phyloP scores from a whole-genome alignment of 2,888 invertebrate genomes.

The Drosophila ochracea region DNA sequence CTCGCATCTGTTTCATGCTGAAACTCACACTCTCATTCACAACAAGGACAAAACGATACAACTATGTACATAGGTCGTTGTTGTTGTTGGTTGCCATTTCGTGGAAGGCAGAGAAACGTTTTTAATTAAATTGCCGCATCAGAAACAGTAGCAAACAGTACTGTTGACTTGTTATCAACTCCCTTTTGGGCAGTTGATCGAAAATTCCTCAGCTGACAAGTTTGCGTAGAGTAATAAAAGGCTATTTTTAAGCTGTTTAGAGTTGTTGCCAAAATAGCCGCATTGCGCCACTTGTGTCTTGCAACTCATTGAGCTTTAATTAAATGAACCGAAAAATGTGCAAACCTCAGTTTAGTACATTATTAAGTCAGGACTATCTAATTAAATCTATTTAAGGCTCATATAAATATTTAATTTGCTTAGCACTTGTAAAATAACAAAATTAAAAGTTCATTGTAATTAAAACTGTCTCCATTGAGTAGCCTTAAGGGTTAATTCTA shows the following conservation, averaged over 20 bases:
- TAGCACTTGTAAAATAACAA: not conserved
- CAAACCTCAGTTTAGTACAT: not conserved
- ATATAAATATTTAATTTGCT: not conserved
- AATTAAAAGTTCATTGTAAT: not conserved
- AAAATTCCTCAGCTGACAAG: slow-evolving; percentile 53
- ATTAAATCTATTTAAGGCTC: not conserved
- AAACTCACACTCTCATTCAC: slow-evolving; percentile 42
- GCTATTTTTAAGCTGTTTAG: slow-evolving; percentile 44
- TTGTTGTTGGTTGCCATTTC: slow-evolving; percentile 29
- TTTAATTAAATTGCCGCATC: slow-evolving; percentile 72
- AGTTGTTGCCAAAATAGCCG: slow-evolving; percentile 23
- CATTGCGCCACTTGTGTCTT: not conserved
- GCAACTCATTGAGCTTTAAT: slow-evolving; percentile 17
- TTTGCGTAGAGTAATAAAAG: slow-evolving; percentile 57
- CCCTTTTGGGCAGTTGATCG: slow-evolving; percentile 12
- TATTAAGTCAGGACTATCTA: not conserved
- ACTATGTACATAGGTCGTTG: slow-evolving; percentile 1
- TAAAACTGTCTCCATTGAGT: not conserved
- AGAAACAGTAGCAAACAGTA: slow-evolving; percentile 11
- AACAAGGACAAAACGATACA: slow-evolving; percentile 13
- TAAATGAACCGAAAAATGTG: slow-evolving; percentile 10
- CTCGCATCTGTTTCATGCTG: slow-evolving; percentile 35
- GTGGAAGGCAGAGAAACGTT: slow-evolving; percentile 57
- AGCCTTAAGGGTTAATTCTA: not conserved
- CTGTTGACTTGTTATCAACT: slow-evolving; percentile 32